Conservation (phyloP, 2,113 vertebrate species). For the Rattus norvegicus region DNA sequence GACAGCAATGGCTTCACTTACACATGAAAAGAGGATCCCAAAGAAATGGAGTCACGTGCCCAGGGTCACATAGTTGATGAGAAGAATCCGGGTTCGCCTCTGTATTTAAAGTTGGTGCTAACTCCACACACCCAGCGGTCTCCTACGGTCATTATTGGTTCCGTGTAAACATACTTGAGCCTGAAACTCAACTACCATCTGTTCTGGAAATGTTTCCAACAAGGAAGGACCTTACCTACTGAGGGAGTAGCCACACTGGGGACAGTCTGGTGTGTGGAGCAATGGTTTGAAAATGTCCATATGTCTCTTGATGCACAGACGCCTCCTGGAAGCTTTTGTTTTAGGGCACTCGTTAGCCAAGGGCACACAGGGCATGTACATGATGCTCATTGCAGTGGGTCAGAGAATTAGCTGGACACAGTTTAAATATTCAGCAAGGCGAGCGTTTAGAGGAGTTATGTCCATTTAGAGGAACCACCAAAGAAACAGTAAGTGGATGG, state of each 20-base stretch:
- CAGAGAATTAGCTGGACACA: neutral
- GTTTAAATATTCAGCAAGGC: neutral
- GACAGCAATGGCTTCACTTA: neutral
- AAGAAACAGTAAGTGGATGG: neutral
- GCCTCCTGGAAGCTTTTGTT: neutral
- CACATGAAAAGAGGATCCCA: neutral
- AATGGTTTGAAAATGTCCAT: neutral
- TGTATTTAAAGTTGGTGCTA: neutral
- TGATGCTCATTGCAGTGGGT: neutral
- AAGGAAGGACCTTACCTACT: neutral
- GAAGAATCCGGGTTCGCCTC: neutral
- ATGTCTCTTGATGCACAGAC: rapidly evolving
- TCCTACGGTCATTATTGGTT: neutral
- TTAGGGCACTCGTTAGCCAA: neutral
- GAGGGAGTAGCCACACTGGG: neutral
- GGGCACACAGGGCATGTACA: rapidly evolving
- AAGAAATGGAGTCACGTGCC: neutral
- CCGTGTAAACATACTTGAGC: neutral
- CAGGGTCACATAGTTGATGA: neutral
- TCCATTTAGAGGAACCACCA: neutral
- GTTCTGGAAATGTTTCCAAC: neutral
- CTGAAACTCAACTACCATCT: neutral
- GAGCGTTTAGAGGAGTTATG: neutral
- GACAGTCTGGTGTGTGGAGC: rapidly evolving
- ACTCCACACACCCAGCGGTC: rapidly evolving